These are phyloP conservation scores for Arbacia lixula DNA, from an alignment of 53 echinoderm and acorn worm species.

Conservation along the genomic window DNA sequence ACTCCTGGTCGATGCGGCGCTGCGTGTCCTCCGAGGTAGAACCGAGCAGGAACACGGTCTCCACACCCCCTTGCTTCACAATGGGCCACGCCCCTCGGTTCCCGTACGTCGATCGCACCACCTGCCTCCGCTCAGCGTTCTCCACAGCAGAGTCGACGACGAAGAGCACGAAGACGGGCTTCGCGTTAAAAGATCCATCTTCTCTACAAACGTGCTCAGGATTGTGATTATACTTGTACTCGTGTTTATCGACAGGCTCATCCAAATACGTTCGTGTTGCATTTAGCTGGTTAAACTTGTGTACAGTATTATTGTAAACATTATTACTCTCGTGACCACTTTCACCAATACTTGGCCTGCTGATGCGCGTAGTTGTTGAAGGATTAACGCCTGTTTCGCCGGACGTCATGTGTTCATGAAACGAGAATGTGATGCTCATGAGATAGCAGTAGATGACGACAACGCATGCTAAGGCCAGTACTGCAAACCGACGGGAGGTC, in stretches of 20 bases:
- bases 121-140: neutral
- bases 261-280: neutral
- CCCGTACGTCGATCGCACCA: constrained; percentile 3
- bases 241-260: constrained; percentile 8
- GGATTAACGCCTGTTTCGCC: too few species aligned
- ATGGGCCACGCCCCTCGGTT: neutral
- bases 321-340: too few species aligned
- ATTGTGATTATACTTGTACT: constrained; percentile 3
- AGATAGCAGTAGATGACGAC: too few species aligned
- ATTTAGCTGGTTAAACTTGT: too few species aligned
- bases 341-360: too few species aligned
- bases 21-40: constrained; percentile 15
- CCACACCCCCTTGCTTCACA: neutral
- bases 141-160: neutral
- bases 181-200: neutral
- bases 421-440: too few species aligned
- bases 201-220: neutral
- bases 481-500: too few species aligned
- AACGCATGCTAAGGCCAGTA: too few species aligned
- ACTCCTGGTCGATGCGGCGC: constrained; percentile 40
- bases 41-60: constrained; percentile 51
- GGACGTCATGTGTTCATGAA: too few species aligned
- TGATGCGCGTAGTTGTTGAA: too few species aligned
- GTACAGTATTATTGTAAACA: too few species aligned
- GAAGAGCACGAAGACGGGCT: neutral